Base-by-base conservation (phyloP, 2,888 invertebrate species). In the Chelonus formosanus region DNA sequence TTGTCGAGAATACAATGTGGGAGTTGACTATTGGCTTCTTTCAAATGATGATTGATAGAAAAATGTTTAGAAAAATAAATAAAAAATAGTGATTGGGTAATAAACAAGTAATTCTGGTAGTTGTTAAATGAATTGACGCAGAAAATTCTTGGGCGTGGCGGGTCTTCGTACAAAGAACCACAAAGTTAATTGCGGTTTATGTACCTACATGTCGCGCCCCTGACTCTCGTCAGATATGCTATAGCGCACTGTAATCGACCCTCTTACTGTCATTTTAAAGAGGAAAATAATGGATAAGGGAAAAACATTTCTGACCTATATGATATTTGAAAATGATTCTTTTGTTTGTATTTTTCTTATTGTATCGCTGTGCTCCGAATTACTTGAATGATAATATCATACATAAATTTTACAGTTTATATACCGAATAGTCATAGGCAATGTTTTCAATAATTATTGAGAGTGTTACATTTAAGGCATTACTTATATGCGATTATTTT, bases 171-270 rank as follows among this genome's bases (percentile, higher is more conserved):
- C 50, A 35, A n/a, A 20, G 32, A 50, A 50, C 56, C 56, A 66
- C 61, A 52, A 61, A 53, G 61, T 40, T 43, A 61, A 66, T 66
- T 61, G 66, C 36, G 52, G 50, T 66, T 66, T 45, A 31, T 66
- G 44, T 66, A 66, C 56, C 52, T 61, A 66, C 55, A 50, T 40
- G 35, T 54, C 45, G 53, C 34, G 55, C 34, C 52, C 60, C 52
- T 50, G 40, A 36, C 32, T 57, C 52, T 44, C 10, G 57, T 66
- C 60, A 20, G 1, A 20, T 20, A 20, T 20, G 20, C 20, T 20
- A 20, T 32, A 34, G 31, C 52, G 10, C 47, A 5, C 35, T n/a
- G 58, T 58, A 58, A 58, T 58, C 47, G 57, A 57, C 58, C 58
- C 58, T 47, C 47, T 32, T n/a, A 44, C 32, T 20, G 47, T 44